A percentile compares a stretch with the other conserved stretches of the same genome.
These are phyloP conservation scores for Poeciliopsis infans DNA, from an alignment of 2,797 vertebrate genomes.

Conservation along the genomic window DNA sequence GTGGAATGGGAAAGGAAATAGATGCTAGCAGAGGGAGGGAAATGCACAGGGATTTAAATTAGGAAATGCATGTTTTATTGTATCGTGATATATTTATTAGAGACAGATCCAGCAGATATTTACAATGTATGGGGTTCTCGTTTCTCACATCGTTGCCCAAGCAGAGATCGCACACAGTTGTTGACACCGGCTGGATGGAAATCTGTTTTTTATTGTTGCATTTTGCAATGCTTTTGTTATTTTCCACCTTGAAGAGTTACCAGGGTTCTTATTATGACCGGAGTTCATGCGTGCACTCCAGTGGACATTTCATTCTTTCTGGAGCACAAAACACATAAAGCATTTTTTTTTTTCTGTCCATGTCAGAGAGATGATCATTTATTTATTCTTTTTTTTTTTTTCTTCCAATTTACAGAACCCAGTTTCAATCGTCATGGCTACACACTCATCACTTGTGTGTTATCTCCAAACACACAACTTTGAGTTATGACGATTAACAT, in stretches of 20 bases:
- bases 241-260: neutral
- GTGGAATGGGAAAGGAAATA: neutral
- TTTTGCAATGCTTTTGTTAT: neutral
- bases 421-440: neutral
- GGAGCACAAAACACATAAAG: neutral
- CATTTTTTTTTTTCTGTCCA: neutral
- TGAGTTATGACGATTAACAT: neutral
- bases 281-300: neutral
- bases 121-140: neutral
- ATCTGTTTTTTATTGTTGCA: neutral
- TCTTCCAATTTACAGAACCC: neutral
- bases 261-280: neutral
- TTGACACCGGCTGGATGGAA: neutral
- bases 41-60: neutral
- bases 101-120: neutral
- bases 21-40: neutral
- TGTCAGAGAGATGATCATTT: neutral
- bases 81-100: neutral
- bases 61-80: neutral
- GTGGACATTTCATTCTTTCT: neutral
- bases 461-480: neutral
- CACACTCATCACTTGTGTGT: neutral
- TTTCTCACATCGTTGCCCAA: neutral
- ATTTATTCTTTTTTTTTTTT: neutral
- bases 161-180: neutral